These are phyloP conservation scores for Chlamydotis undulata DNA, from an alignment of 2,113 vertebrate genomes.

Conservation along the genomic window DNA sequence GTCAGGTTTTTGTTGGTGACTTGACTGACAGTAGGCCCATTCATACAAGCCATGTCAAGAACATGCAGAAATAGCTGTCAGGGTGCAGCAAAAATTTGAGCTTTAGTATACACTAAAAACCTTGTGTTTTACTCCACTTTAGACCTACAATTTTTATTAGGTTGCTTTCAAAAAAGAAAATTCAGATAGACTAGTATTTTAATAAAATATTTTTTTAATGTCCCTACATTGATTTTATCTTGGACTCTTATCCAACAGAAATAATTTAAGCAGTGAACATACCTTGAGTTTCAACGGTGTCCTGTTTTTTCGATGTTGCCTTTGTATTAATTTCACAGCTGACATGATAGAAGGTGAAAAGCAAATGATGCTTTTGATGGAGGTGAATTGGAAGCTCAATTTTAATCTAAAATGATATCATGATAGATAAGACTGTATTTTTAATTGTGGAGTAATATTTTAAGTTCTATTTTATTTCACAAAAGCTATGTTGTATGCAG, in stretches of 20 bases:
- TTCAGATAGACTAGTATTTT: not conserved
- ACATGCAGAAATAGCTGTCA: not conserved
- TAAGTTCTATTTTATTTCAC: constrained; percentile 20
- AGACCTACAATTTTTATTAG: not conserved
- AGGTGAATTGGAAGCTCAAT: constrained; percentile 94
- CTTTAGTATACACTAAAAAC: not conserved
- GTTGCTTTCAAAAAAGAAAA: not conserved
- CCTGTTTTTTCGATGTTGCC: constrained; percentile 90
- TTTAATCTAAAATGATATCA: constrained; percentile 86
- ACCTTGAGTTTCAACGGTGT: constrained; percentile 91
- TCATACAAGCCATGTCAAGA: not conserved
- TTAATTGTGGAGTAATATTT: not conserved
- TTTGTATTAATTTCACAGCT: constrained; percentile 96
- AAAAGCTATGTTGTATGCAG: not conserved
- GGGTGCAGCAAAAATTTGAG: not conserved
- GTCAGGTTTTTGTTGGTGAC: not conserved
- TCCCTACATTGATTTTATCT: not conserved
- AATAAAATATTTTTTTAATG: not conserved
- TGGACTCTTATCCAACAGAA: not conserved
- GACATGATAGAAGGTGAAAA: constrained; percentile 97
- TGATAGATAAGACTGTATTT: constrained; percentile 49
- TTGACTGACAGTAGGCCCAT: not conserved
- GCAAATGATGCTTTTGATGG: constrained; percentile 94
- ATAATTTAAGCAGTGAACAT: constrained; percentile 40
- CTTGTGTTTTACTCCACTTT: not conserved